Conservation (phyloP, 2,797 vertebrate genomes). For the Pelochelys cantorii region DNA sequence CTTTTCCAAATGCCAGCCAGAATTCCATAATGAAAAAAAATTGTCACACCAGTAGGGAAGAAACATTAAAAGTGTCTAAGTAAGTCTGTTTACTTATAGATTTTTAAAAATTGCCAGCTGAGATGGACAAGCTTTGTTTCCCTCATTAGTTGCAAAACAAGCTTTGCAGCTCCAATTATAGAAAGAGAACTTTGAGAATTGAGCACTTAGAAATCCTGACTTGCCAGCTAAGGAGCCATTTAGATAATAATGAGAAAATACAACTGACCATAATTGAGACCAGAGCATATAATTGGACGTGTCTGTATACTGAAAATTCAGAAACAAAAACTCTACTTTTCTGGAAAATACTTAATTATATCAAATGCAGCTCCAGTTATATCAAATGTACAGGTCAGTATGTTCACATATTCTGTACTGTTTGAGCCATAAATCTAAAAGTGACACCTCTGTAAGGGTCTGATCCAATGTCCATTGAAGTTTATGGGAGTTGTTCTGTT, state of each 20-base stretch:
- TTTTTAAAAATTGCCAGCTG: neutral
- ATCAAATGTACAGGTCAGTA: neutral
- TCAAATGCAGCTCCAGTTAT: too few relatives aligned
- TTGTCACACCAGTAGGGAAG: neutral
- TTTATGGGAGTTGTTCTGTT: neutral
- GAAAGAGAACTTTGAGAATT: neutral
- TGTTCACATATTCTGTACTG: neutral
- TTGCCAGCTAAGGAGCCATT: neutral
- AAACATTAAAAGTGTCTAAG: neutral
- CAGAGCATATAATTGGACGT: neutral
- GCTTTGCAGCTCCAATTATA: neutral
- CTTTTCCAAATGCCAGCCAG: neutral
- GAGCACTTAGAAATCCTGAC: neutral
- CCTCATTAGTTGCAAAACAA: neutral
- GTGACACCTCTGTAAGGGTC: neutral
- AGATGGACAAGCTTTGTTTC: neutral
- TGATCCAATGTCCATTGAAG: neutral
- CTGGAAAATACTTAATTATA: neutral
- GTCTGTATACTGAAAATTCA: neutral
- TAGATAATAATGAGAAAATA: neutral
- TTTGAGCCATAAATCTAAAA: neutral
- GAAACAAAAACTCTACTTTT: neutral
- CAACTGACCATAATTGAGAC: neutral
- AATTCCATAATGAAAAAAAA: neutral
- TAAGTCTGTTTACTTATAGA: neutral